Base-by-base conservation (phyloP, 1,140 invertebrate species). In the Heliconius hewitsoni region DNA sequence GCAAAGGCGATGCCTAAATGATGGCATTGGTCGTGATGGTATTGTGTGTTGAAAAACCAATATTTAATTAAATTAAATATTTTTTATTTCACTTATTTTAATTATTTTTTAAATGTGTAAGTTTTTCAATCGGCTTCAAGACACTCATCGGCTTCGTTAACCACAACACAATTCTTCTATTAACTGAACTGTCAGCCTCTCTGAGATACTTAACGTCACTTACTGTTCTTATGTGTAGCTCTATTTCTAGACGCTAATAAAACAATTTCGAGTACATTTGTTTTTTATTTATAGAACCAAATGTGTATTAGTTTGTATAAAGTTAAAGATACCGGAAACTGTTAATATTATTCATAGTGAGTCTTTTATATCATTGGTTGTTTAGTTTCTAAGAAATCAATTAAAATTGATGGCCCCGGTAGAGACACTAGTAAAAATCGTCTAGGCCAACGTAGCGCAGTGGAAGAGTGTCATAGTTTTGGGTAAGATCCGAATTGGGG, bases 151-250 rank as follows among this genome's bases (percentile, higher is more conserved):
- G 27, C 27, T 13, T 27, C 16, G 13, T 30, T 30, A 4, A 30
- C 60, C 60, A 66, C 60, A 66, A 66, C 60, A 30, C 60, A 66
- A 30, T 30, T 66, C 60, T 13, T 66, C 60, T 66, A 66, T 66
- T 66, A 66, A 30, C 60, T 66, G 55, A 23, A 9, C 55, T 23
- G 19, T 57, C 55, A 9, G 19, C 9, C n/a, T 57, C n/a, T 23
- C 55, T 57, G 27, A 66, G 27, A 13, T 66, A 66, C 60, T 66
- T 30, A 66, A 66, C 60, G 60, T 30, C 60, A 66, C 60, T 66
- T 66, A 66, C 60, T 11, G 60, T 66, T 16, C 42, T 46, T n/a
- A 66, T 16, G 9, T 66, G 60, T 66, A 66, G 27, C 60, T 23
- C 23, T 66, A 30, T 66, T 30, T 30, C n/a, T 11, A 66, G 60